These are phyloP conservation scores for Poecilia wingei DNA, from an alignment of 2,797 vertebrate genomes.

Conservation along the genomic window DNA sequence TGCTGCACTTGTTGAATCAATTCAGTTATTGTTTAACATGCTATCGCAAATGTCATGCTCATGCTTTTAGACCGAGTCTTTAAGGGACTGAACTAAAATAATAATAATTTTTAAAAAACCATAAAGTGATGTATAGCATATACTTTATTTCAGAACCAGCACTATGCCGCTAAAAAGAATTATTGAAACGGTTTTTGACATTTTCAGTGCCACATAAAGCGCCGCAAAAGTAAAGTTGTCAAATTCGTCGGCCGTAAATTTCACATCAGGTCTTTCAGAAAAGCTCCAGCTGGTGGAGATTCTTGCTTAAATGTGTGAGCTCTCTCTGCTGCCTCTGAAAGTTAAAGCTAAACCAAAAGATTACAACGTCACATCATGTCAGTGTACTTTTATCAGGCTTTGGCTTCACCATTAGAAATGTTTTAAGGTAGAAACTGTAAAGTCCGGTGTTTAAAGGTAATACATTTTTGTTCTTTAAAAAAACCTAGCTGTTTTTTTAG, in stretches of 20 bases:
- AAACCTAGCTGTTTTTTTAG: neutral
- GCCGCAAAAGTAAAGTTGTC: slow-evolving; percentile 1
- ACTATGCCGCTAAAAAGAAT: neutral
- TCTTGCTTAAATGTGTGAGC: neutral
- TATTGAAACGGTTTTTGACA: neutral
- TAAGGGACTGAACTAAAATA: neutral
- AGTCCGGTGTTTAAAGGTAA: neutral
- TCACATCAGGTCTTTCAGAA: neutral
- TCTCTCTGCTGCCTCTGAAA: neutral
- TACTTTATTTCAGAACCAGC: neutral
- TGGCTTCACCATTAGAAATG: neutral
- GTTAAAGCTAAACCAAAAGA: neutral
- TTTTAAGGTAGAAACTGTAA: neutral
- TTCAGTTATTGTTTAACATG: neutral
- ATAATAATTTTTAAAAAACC: neutral
- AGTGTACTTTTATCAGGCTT: neutral
- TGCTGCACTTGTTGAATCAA: neutral
- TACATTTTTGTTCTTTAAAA: neutral
- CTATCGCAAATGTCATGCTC: neutral
- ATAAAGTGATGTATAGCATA: neutral
- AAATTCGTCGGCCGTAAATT: neutral
- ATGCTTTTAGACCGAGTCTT: neutral
- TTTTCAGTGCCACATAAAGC: neutral
- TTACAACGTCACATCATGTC: neutral
- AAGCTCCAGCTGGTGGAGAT: neutral